Evolutionary conservation across 2,888 invertebrate species (phyloP).

Genomic region (Reticulitermes lucifugus): DNA sequence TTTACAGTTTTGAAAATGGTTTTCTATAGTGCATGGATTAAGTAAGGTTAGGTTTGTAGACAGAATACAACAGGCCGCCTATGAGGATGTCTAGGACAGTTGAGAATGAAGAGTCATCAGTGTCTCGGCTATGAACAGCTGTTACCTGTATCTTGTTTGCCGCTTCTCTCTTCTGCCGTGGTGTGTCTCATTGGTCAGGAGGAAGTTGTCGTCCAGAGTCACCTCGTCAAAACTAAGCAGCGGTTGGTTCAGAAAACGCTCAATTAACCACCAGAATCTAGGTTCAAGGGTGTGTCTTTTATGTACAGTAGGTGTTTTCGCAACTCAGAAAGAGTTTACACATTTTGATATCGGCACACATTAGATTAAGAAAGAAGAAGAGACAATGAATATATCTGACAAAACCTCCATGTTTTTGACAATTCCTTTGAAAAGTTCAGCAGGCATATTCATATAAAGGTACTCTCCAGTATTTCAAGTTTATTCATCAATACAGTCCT

Average conservation of each 20-base stretch:
- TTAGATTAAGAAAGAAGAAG: neutral
- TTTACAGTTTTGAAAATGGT: neutral
- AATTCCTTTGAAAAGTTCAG: too few relatives aligned
- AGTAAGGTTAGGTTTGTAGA: conserved; percentile 13
- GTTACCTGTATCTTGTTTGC: conserved; percentile 51
- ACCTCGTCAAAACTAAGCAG: conserved; percentile 51
- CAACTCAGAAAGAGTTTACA: neutral
- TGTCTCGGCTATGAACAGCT: conserved; percentile 29
- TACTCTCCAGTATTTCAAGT: too few relatives aligned
- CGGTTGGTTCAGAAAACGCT: conserved; percentile 46
- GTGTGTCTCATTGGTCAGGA: conserved; percentile 51
- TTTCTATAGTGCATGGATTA: neutral
- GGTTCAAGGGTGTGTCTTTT: neutral
- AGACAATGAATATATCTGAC: neutral
- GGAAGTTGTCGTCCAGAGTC: conserved; percentile 50
- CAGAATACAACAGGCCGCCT: conserved; percentile 20
- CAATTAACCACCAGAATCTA: conserved; percentile 36
- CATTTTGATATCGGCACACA: neutral
- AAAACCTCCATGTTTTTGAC: neutral
- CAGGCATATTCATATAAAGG: too few relatives aligned
- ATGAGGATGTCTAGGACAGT: conserved; percentile 27
- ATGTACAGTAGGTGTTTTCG: neutral
- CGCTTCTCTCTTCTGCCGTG: conserved; percentile 49
- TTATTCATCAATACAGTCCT: too few relatives aligned
- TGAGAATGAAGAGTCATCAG: conserved; percentile 29